Evolutionary conservation across 2,113 vertebrate species (phyloP).

Genomic region (Oncorhynchus keta): DNA sequence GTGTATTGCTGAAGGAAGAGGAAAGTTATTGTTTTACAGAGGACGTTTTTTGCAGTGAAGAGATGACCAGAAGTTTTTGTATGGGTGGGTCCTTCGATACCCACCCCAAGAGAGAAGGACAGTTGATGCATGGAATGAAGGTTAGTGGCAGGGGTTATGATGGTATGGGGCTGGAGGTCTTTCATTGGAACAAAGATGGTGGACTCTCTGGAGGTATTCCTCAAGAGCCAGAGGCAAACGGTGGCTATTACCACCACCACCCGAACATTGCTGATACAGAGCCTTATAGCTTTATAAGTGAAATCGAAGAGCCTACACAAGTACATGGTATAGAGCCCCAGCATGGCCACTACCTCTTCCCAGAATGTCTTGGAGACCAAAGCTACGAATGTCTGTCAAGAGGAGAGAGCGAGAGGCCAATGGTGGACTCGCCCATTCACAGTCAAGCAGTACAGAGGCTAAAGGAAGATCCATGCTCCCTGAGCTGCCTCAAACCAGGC

Average conservation of each 20-base stretch:
- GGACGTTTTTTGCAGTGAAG: conserved; percentile 76
- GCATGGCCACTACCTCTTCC: conserved; percentile 77
- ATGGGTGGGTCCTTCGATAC: conserved; percentile 66
- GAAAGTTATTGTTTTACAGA: conserved; percentile 76
- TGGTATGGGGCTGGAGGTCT: conserved; percentile 61
- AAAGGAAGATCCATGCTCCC: conserved; percentile 69
- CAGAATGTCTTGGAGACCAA: conserved; percentile 81
- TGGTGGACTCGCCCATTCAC: conserved; percentile 67
- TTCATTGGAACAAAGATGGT: conserved; percentile 73
- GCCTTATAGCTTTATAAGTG: conserved; percentile 78
- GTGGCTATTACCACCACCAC: conserved; percentile 75
- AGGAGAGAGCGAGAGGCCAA: conserved; percentile 69
- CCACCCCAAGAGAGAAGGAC: conserved; percentile 75
- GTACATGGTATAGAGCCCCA: conserved; percentile 70
- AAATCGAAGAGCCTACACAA: conserved; percentile 70
- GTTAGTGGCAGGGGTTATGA: conserved; percentile 71
- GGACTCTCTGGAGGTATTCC: conserved; percentile 63
- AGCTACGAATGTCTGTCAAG: conserved; percentile 77
- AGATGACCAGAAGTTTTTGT: conserved; percentile 75
- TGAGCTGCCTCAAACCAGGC: conserved; percentile 67
- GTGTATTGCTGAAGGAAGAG: conserved; percentile 79
- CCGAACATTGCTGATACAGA: conserved; percentile 69
- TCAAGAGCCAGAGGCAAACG: conserved; percentile 72
- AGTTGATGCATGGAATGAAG: conserved; percentile 73
- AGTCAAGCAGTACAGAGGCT: conserved; percentile 70